A percentile compares a stretch with the other conserved stretches of the same genome.
These are phyloP conservation scores for Parazoanthus swiftii DNA, from an alignment of 92 coral and sea anemone genomes.

Conservation along the genomic window DNA sequence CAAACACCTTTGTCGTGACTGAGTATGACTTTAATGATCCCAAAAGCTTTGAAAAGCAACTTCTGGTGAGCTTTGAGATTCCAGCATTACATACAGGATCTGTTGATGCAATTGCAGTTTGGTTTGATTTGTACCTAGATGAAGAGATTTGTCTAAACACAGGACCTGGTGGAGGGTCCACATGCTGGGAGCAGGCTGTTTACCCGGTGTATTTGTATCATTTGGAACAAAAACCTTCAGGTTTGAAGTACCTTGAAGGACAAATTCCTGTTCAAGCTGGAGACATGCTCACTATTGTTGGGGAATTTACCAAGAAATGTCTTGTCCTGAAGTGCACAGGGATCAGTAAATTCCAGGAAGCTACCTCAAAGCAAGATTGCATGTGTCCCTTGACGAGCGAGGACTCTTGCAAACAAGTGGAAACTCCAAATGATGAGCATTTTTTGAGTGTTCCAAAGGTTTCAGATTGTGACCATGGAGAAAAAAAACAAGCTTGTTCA, in stretches of 20 bases:
- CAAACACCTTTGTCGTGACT: conserved; percentile 63
- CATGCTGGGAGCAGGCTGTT: conserved; percentile 99
- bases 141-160: conserved; percentile 72
- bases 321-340: conserved; percentile 57
- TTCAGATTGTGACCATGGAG: neutral
- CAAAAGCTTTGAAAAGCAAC: conserved; percentile 45
- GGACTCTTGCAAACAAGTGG: neutral
- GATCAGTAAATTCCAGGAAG: neutral
- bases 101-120: conserved; percentile 84
- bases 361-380: neutral
- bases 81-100: conserved; percentile 60
- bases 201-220: conserved; percentile 69
- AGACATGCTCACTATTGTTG: conserved; percentile 48
- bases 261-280: conserved; percentile 51
- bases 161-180: conserved; percentile 78
- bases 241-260: conserved; percentile 4
- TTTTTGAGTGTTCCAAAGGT: neutral
- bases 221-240: neutral
- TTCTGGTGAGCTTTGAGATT: conserved; percentile 48
- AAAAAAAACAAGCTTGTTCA: neutral
- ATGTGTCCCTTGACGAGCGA: neutral
- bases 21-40: conserved; percentile 80
- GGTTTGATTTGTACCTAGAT: conserved; percentile 92
- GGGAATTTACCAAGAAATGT: conserved; percentile 55
- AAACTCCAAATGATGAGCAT: neutral